Evolutionary conservation across 2,113 vertebrate species (phyloP).

Genomic region (Anguilla japonica): DNA sequence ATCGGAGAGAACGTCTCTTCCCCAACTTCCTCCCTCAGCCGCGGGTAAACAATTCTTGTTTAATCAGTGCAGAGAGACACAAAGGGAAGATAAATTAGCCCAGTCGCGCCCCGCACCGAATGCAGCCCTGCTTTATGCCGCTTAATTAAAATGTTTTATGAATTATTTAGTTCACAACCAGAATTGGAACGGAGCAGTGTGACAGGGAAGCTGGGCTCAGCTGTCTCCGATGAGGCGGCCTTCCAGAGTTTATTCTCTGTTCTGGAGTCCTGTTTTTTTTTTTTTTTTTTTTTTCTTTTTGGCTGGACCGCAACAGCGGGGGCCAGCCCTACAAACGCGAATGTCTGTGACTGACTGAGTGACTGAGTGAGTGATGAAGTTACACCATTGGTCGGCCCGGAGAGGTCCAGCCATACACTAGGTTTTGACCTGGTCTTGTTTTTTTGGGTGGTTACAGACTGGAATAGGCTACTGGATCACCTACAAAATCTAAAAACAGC

Average conservation of each 20-base stretch:
- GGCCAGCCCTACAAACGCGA: no score
- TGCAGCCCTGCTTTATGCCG: neutral
- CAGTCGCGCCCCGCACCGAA: slow-evolving; percentile 12
- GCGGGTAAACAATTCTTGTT: slow-evolving; percentile 44
- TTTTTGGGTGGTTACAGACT: neutral
- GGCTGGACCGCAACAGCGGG: no score
- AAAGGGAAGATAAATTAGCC: slow-evolving; percentile 30
- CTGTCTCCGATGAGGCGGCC: neutral
- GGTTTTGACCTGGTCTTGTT: no score
- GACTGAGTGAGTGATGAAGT: no score
- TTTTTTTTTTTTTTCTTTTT: no score
- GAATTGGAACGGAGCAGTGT: slow-evolving; percentile 7
- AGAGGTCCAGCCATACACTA: no score
- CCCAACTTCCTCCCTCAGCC: slow-evolving; percentile 15
- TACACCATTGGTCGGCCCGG: no score
- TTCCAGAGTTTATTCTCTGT: neutral
- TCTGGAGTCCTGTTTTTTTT: neutral
- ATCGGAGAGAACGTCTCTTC: neutral
- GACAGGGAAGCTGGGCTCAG: neutral
- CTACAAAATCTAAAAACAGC: neutral
- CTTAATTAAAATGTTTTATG: slow-evolving; percentile 31
- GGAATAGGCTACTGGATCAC: neutral
- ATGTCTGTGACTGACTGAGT: no score
- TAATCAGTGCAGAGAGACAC: slow-evolving; percentile 27
- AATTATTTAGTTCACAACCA: slow-evolving; percentile 39